Evolutionary conservation across 2,797 vertebrate species (phyloP), one percentile per base, ranked within the genome.

Genomic region (Calcarius lapponicus): DNA sequence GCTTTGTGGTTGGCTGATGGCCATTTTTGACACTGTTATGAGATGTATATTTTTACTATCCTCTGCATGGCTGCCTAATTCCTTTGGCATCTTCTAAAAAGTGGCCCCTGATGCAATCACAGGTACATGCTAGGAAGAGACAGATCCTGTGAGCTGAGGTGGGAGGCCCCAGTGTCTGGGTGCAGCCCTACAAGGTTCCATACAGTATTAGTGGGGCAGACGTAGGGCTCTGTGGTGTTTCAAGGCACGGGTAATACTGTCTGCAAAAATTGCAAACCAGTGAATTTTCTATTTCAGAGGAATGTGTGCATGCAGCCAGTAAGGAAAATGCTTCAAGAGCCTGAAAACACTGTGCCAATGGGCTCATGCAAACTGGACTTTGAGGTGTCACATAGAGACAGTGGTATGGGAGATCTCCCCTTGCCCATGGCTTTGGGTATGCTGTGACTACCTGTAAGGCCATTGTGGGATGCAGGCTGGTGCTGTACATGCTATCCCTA

Each of bases 261-360:
- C 16, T 13, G 42, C 32, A 74, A 85, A 79, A 81, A 28, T 11
- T 17, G 10, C 58, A 79, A n/a, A 67, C 3, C 9, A 50, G 13
- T 18, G 48, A 58, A 45, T 62, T 36, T 86, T 62, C 19, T 66
- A 0, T 50, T 86, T 62, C n/a, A 64, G 43, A 53, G 40, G 6
- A 70, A 62, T 1, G 0, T 17, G 19, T 45, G 19, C 19, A 25
- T 48, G 12, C 0, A 1, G 5, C 25, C 31, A 75, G 15, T 29
- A 50, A 40, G 28, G 34, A 74, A 43, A 88, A 57, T 7, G 7
- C 4, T 3, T 11, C n/a, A 38, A 75, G 24, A 26, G 9, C 3
- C 10, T 74, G 57, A 57, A 81, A 57, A 5, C 15, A 60, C 19
- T 0, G 1, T 2, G 5, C 32, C 50, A 50, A 3, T 13, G 20